Percentiles rank a stretch among this genome's conserved stretches.
These are phyloP conservation scores for Drosophila baimaii DNA, from an alignment of 1,140 invertebrate genomes.

Conservation along the genomic window DNA sequence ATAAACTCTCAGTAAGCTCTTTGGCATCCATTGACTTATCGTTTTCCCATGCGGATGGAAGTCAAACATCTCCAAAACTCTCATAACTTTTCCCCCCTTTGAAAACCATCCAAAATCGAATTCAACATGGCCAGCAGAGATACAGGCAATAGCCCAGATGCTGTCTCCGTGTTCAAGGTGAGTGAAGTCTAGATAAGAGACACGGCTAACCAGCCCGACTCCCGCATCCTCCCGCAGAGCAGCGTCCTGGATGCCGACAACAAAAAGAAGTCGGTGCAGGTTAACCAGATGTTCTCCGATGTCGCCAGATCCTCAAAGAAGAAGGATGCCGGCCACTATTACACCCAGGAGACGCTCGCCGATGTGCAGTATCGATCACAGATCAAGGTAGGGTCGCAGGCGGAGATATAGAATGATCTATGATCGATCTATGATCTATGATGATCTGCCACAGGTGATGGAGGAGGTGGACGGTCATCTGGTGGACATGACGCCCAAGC, in stretches of 20 bases:
- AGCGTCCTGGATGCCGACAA: background rate
- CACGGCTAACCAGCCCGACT: background rate
- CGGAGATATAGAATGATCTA: too few species aligned
- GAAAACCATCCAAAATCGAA: background rate
- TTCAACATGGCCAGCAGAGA: background rate
- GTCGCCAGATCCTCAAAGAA: slow-evolving; percentile 5
- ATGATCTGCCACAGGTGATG: slow-evolving; percentile 22
- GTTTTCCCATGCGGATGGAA: background rate
- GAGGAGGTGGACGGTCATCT: slow-evolving; percentile 38
- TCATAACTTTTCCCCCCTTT: background rate
- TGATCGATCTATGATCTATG: too few species aligned
- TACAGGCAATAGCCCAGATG: background rate
- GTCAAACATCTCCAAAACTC: background rate
- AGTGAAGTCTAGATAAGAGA: background rate
- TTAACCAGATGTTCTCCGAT: background rate
- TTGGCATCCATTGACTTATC: background rate
- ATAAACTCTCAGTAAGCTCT: background rate
- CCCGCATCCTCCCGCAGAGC: too few species aligned
- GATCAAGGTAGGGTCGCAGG: slow-evolving; percentile 32
- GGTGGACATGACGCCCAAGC: slow-evolving; percentile 60
- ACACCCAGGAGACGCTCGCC: slow-evolving; percentile 33
- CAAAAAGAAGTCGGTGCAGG: slow-evolving; percentile 54
- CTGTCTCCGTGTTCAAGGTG: background rate
- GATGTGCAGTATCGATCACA: slow-evolving; percentile 47
- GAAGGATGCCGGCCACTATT: slow-evolving; percentile 33